A percentile compares a stretch with the other conserved stretches of the same genome.
Conservation (phyloP, 2,888 invertebrate genomes). For the Leucophenga montana region DNA sequence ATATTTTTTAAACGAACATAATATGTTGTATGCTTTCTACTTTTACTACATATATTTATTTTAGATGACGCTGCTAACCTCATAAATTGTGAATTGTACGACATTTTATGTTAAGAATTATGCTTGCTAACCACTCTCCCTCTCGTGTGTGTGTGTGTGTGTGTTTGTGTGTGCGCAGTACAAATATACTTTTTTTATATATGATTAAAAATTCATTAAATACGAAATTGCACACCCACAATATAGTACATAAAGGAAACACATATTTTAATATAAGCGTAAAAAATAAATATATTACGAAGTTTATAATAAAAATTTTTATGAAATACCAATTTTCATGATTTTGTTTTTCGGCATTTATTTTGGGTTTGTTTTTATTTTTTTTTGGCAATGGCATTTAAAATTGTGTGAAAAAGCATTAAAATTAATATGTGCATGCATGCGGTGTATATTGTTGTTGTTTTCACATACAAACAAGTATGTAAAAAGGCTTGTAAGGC, state of each 20-base stretch:
- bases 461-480: too few species aligned
- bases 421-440: constrained; percentile 62
- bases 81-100: constrained; percentile 43
- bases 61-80: not conserved
- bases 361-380: not conserved
- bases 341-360: not conserved
- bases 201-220: constrained; percentile 63
- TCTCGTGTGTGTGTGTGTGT: constrained; percentile 1
- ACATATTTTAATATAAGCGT: not conserved
- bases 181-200: constrained; percentile 34
- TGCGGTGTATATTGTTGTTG: constrained; percentile 24
- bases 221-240: constrained; percentile 44
- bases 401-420: constrained; percentile 52
- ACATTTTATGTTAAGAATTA: constrained; percentile 55
- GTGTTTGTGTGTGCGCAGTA: constrained; percentile 42
- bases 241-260: constrained; percentile 29
- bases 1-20: constrained; percentile 34
- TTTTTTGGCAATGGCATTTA: constrained; percentile 5
- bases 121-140: not conserved
- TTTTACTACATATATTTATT: constrained; percentile 17
- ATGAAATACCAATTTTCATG: too few species aligned
- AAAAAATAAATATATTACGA: too few species aligned
- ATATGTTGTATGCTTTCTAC: too few species aligned
- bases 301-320: too few species aligned
- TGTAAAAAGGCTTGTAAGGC: constrained; percentile 42